Conservation (phyloP, 2,888 invertebrate species). For the Hyppa rectilinea region DNA sequence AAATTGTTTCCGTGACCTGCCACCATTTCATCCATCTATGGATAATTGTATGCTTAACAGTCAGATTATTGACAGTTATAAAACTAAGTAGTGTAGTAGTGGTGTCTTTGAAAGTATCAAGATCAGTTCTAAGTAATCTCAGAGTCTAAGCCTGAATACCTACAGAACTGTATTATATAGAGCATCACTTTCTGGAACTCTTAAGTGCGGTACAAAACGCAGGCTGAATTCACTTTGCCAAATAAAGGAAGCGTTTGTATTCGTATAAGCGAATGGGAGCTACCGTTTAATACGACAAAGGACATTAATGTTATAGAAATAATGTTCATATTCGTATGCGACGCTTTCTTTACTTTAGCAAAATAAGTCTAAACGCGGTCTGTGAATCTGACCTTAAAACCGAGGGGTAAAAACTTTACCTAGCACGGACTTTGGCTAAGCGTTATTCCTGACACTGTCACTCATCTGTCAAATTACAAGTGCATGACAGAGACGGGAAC, state of each 20-base stretch:
- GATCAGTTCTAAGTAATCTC: not conserved
- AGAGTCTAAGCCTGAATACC: not conserved
- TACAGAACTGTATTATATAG: not conserved
- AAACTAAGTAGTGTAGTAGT: no score
- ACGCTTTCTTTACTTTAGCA: not conserved
- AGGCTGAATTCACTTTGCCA: not conserved
- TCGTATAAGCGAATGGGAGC: not conserved
- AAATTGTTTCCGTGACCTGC: no score
- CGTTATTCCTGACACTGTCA: not conserved
- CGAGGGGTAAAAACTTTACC: not conserved
- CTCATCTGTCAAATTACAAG: not conserved
- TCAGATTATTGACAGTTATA: slow-evolving; percentile 6
- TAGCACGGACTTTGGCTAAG: not conserved
- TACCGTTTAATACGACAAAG: not conserved
- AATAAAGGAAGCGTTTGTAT: not conserved
- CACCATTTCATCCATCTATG: no score
- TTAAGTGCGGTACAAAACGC: not conserved
- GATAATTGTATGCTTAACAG: no score
- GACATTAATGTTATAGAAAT: not conserved
- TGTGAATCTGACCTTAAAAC: not conserved
- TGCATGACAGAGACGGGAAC: not conserved
- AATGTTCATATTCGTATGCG: not conserved
- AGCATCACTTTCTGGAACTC: not conserved
- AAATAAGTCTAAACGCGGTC: not conserved
- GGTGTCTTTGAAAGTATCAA: not conserved